Conservation (phyloP, 2,797 vertebrate species). For the Periparus ater region DNA sequence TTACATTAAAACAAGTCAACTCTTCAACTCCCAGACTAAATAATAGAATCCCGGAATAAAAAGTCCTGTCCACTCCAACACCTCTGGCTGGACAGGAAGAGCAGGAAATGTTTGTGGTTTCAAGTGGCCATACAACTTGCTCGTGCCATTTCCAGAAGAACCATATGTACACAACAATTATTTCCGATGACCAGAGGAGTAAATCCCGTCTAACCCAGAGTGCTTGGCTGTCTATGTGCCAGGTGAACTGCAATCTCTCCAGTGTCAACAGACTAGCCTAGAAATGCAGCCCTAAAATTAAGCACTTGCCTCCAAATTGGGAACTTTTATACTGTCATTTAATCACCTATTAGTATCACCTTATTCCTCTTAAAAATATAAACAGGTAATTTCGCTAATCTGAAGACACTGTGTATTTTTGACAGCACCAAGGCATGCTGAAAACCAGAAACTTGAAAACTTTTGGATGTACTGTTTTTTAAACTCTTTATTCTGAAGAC, state of each 20-base stretch:
- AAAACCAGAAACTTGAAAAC: neutral
- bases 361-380: neutral
- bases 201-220: neutral
- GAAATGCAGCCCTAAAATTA: neutral
- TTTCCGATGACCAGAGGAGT: fast-evolving
- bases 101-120: neutral
- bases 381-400: neutral
- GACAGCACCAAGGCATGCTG: neutral
- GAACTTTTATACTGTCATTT: neutral
- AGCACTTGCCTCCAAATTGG: neutral
- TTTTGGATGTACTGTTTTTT: neutral
- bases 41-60: neutral
- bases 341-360: neutral
- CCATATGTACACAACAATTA: neutral
- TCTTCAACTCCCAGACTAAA: neutral
- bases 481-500: neutral
- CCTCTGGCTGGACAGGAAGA: neutral
- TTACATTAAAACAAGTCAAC: neutral
- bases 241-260: fast-evolving
- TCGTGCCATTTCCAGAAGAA: neutral
- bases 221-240: fast-evolving
- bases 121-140: neutral
- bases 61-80: neutral
- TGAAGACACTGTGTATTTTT: neutral
- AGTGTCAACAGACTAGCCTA: neutral